Percentiles rank a stretch among this genome's conserved stretches.
These are phyloP conservation scores for Boulengeromyrus knoepffleri DNA, from an alignment of 2,113 vertebrate genomes.

Conservation along the genomic window DNA sequence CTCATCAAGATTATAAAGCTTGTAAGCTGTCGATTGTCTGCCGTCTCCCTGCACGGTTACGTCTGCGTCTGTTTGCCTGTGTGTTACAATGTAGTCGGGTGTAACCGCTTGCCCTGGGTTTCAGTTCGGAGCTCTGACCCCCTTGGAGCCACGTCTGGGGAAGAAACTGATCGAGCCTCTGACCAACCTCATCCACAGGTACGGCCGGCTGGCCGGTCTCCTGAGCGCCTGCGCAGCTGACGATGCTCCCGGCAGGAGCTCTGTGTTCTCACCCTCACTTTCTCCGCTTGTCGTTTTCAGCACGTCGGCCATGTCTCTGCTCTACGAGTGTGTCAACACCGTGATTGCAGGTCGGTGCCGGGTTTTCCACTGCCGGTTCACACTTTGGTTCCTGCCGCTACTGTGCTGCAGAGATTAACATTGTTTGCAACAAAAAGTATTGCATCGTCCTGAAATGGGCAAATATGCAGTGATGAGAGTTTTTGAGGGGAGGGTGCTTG, in stretches of 20 bases:
- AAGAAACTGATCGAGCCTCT: constrained; percentile 96
- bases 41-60: background rate
- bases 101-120: background rate
- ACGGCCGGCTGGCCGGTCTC: background rate
- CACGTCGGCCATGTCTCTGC: constrained; percentile 96
- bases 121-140: constrained; percentile 95
- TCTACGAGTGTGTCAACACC: constrained; percentile 98
- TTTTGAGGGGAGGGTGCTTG: background rate
- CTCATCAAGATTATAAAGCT: constrained; percentile 99
- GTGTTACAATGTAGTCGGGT: background rate
- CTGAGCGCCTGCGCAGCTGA: background rate
- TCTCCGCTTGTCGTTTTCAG: constrained; percentile 46
- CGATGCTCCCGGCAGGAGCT: background rate
- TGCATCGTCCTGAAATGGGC: background rate
- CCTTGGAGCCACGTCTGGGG: constrained; percentile 89
- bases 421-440: background rate
- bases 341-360: constrained; percentile 89
- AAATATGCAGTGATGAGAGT: background rate
- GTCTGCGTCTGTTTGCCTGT: background rate
- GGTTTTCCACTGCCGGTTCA: background rate
- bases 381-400: background rate
- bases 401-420: background rate
- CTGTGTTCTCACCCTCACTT: background rate
- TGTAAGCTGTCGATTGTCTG: constrained; percentile 54
- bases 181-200: constrained; percentile 98